Evolutionary conservation across 2,113 vertebrate genomes (phyloP).

Genomic region (Nothocercus nigrocapillus): DNA sequence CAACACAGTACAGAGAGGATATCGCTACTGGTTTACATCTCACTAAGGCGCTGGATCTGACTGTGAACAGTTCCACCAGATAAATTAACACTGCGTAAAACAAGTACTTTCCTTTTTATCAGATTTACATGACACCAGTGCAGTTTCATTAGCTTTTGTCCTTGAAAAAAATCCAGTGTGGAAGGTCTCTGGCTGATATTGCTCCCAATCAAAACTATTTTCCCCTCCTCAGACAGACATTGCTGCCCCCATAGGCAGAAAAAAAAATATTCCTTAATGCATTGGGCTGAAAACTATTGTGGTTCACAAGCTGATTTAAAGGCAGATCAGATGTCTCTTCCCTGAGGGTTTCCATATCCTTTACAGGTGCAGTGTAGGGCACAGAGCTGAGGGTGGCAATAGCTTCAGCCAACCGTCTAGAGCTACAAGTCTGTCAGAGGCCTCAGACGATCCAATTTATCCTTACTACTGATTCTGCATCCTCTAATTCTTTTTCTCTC

Average conservation of each 20-base stretch:
- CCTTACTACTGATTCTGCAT: background rate
- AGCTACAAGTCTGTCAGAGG: background rate
- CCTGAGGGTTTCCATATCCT: background rate
- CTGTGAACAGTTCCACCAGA: background rate
- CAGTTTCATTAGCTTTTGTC: background rate
- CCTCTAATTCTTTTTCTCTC: background rate
- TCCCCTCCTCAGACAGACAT: background rate
- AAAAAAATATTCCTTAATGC: background rate
- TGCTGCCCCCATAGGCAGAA: background rate
- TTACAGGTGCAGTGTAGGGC: background rate
- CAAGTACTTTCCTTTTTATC: background rate
- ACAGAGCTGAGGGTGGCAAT: conserved; percentile 2
- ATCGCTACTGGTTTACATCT: background rate
- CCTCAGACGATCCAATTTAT: background rate
- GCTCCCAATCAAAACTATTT: background rate
- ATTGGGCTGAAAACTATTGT: background rate
- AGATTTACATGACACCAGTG: background rate
- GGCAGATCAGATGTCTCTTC: conserved; percentile 25
- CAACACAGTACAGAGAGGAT: accelerated
- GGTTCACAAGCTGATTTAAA: conserved; percentile 11
- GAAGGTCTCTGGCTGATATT: background rate
- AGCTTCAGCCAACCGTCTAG: background rate
- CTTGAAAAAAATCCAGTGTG: background rate
- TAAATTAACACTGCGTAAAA: background rate
- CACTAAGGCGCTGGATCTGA: background rate